Percentiles rank a stretch among this genome's conserved stretches.
phyloP scores from a whole-genome alignment of 2,888 invertebrate genomes.

The Formica aserva region DNA sequence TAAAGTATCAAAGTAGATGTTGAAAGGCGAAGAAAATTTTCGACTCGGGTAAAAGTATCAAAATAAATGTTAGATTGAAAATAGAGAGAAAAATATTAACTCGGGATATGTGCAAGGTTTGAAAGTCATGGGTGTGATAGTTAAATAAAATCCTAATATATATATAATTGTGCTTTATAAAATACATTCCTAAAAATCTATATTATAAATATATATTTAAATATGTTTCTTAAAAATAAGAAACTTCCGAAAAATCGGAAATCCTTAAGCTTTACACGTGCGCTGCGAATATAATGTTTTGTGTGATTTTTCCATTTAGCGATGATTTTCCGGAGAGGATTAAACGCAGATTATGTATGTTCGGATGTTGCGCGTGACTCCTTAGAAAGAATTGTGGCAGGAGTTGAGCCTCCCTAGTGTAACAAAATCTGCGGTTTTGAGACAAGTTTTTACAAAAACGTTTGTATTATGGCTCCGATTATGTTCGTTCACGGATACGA shows the following conservation, averaged over 20 bases:
- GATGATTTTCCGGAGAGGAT: slow-evolving; percentile 58
- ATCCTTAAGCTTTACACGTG: background rate
- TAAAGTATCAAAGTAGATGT: too few relatives aligned
- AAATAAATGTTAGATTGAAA: too few relatives aligned
- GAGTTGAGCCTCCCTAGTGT: background rate
- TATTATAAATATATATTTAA: too few relatives aligned
- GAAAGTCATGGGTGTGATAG: background rate
- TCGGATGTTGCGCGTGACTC: slow-evolving; percentile 60
- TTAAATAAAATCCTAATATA: background rate
- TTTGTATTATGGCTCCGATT: slow-evolving; percentile 59
- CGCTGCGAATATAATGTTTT: slow-evolving; percentile 14
- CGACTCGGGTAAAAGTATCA: too few relatives aligned
- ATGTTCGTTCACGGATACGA: slow-evolving; percentile 73
- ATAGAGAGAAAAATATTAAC: background rate
- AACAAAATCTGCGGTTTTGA: slow-evolving; percentile 18
- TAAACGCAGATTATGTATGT: slow-evolving; percentile 70
- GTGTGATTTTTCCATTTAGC: slow-evolving; percentile 23
- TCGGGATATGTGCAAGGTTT: background rate
- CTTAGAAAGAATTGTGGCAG: slow-evolving; percentile 45
- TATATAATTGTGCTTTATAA: background rate
- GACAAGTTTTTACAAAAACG: slow-evolving; percentile 6
- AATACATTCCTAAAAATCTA: too few relatives aligned
- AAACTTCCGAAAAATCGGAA: background rate
- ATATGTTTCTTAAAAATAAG: too few relatives aligned
- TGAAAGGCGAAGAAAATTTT: too few relatives aligned